Base-by-base conservation (phyloP, 2,888 invertebrate species). In the Amiota minor region DNA sequence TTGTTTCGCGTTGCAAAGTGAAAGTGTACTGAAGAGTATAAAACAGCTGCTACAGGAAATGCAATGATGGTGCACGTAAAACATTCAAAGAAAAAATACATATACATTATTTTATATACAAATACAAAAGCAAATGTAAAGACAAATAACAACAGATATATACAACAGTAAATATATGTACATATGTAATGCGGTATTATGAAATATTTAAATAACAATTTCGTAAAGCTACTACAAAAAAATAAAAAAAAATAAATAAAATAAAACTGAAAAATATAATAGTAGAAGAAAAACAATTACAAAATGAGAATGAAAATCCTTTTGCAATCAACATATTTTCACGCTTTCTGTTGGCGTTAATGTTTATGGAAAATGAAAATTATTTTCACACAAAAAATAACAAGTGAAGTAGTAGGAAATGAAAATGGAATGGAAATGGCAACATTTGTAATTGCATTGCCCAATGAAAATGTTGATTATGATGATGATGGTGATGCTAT, bases 101-200 rank as follows among this genome's bases (percentile, higher is more conserved):
- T 2, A 2, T 2, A 23, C 1, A 35, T 6, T 35, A 35, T 35
- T 6, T 35, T 35, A 35, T 35, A 35, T 35, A 35, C 6, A 35
- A 35, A 35, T 35, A 35, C 35, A 35, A 35, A 35, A 23, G 23
- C 23, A 23, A 23, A 3, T 23, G 23, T 2, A 23, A 23, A 35
- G 35, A 35, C 2, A 35, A 35, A 35, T 35, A 35, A 35, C 35
- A 35, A 35, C 0, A 8, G 35, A 35, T 6, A 35, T 35, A 35
- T 35, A 23, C 35, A n/a, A n/a, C n/a, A n/a, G 6, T 35, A 35
- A 6, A 35, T 6, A 2, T 6, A 35, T 8, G 6, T 79, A 68
- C 79, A 79, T 79, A 79, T 77, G 50, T 45, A 35, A 35, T 35
- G 35, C 35, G 35, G 35, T 35, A 35, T 35, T 35, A 59, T 59